Conservation (phyloP, 2,797 vertebrate genomes). For the Garrulus glandarius region DNA sequence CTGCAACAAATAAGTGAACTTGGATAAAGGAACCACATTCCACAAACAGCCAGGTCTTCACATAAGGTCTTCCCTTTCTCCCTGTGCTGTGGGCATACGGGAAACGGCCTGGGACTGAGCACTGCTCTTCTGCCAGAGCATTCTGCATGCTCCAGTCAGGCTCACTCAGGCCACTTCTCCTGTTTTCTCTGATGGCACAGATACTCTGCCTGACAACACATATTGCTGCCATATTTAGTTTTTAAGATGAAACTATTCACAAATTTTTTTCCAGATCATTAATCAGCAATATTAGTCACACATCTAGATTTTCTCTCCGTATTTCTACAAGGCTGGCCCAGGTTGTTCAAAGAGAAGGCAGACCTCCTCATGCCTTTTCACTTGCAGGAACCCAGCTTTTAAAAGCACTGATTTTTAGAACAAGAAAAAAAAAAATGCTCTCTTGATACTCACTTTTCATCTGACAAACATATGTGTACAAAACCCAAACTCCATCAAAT, state of each 20-base stretch:
- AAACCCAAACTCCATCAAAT: not conserved
- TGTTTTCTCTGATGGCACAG: not conserved
- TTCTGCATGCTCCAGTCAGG: not conserved
- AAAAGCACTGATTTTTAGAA: not conserved
- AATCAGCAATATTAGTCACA: not conserved
- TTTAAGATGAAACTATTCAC: not conserved
- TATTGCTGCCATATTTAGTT: not conserved
- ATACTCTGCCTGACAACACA: not conserved
- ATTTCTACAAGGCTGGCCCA: not conserved
- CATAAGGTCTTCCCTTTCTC: not conserved
- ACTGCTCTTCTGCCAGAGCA: not conserved
- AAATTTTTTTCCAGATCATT: not conserved
- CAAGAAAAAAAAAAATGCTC: not conserved
- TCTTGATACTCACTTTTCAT: not conserved
- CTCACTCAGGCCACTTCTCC: not conserved
- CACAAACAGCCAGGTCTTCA: not conserved
- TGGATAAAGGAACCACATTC: not conserved
- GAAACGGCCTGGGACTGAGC: fast-evolving
- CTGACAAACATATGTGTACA: not conserved
- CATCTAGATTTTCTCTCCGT: not conserved
- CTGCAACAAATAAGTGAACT: not conserved
- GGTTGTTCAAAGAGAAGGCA: not conserved
- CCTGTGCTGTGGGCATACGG: fast-evolving
- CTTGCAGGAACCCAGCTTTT: not conserved
- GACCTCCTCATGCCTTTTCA: not conserved